These are phyloP conservation scores for Megamerina dolium DNA, from an alignment of 2,888 invertebrate genomes.

Conservation along the genomic window DNA sequence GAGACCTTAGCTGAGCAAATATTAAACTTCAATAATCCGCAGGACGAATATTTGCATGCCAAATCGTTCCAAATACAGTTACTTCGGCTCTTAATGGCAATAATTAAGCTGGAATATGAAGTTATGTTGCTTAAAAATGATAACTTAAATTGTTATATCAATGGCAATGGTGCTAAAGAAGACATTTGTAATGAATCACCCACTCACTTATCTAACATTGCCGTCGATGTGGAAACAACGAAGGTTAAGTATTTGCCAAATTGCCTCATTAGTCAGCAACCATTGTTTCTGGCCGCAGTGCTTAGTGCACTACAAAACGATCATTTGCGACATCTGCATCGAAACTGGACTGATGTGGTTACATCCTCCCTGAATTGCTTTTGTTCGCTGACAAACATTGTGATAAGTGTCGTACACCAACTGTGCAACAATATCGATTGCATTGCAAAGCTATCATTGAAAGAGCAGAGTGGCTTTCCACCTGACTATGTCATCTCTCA, in stretches of 20 bases:
- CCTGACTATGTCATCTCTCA: constrained; percentile 74
- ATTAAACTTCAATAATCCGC: constrained; percentile 64
- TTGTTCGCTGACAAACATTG: constrained; percentile 69
- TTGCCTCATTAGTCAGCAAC: constrained; percentile 68
- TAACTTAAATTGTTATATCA: neutral
- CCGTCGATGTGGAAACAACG: constrained; percentile 24
- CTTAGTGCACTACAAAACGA: constrained; percentile 68
- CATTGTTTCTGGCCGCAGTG: constrained; percentile 75
- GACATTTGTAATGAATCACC: constrained; percentile 41
- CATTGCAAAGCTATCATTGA: constrained; percentile 47
- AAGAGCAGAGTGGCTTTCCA: constrained; percentile 50
- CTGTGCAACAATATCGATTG: constrained; percentile 65
- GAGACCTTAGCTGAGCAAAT: constrained; percentile 68
- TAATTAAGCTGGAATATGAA: constrained; percentile 71
- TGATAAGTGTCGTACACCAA: constrained; percentile 72
- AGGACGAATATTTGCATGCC: constrained; percentile 57
- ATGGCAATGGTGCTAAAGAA: constrained; percentile 22
- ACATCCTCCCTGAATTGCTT: constrained; percentile 76
- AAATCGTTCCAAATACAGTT: constrained; percentile 66
- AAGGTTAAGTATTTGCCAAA: constrained; percentile 60
- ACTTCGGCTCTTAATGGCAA: constrained; percentile 61
- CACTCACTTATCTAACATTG: constrained; percentile 33
- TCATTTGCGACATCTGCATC: constrained; percentile 67
- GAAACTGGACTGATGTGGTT: constrained; percentile 76
- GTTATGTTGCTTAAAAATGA: constrained; percentile 55